Evolutionary conservation across 2,888 invertebrate species (phyloP).

Genomic region (Hartigia nigra): DNA sequence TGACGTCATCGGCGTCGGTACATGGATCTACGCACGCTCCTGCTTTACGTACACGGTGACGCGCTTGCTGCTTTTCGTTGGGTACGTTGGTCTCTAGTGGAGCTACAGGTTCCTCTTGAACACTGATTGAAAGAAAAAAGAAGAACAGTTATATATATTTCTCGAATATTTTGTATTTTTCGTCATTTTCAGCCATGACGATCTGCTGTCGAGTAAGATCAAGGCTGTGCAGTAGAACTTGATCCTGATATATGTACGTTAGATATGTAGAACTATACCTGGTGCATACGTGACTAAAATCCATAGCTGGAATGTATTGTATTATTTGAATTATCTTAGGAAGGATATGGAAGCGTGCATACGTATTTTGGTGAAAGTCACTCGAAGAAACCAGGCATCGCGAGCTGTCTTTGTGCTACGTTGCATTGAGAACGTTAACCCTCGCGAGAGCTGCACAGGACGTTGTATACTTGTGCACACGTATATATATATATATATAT

Average conservation of each 20-base stretch:
- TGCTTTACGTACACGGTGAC: background rate
- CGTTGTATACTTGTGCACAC: background rate
- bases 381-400: background rate
- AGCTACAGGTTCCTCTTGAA: background rate
- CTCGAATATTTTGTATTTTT: background rate
- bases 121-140: background rate
- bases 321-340: conserved; percentile 3
- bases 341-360: background rate
- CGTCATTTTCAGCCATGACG: background rate
- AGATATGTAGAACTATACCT: background rate
- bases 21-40: background rate
- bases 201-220: background rate
- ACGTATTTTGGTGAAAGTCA: conserved; percentile 4
- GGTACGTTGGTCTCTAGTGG: background rate
- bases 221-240: background rate
- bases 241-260: background rate
- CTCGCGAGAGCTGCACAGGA: background rate
- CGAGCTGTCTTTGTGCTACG: background rate
- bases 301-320: background rate
- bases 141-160: background rate
- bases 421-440: background rate
- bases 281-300: conserved; percentile 1
- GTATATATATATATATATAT: background rate
- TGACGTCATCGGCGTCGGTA: background rate
- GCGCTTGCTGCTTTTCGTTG: background rate